phyloP scores from a whole-genome alignment of 2,797 vertebrate genomes.

The Morelia viridis region DNA sequence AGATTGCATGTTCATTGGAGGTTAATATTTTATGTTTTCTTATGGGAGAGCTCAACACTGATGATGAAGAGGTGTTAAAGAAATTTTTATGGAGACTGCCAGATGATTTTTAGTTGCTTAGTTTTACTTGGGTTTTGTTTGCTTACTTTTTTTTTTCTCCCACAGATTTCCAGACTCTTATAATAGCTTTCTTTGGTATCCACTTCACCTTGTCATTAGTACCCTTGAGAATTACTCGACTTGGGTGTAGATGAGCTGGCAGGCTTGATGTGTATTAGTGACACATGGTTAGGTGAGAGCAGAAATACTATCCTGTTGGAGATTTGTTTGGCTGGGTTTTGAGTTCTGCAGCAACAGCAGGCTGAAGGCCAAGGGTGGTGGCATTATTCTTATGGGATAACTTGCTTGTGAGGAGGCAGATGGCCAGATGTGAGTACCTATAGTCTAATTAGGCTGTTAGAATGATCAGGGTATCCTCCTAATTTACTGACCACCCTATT shows the following conservation, averaged over 20 bases:
- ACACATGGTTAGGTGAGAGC: not conserved
- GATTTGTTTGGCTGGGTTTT: not conserved
- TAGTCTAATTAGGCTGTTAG: not conserved
- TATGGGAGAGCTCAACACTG: slow-evolving; percentile 19
- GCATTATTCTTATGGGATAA: not conserved
- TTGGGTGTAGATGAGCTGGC: not conserved
- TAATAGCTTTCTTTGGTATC: not conserved
- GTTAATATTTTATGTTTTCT: slow-evolving; percentile 48
- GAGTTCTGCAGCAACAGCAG: not conserved
- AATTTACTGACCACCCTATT: not conserved
- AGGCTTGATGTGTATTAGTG: not conserved
- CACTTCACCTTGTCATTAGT: not conserved
- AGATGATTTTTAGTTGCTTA: not conserved
- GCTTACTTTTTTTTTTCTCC: not conserved
- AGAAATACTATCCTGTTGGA: not conserved
- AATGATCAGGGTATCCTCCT: not conserved
- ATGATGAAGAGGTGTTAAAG: not conserved
- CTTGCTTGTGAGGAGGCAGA: not conserved
- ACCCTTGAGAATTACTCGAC: not conserved
- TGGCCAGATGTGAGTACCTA: not conserved
- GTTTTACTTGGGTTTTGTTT: not conserved
- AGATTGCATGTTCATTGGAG: slow-evolving; percentile 58
- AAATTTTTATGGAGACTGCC: not conserved
- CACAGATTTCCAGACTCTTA: not conserved
- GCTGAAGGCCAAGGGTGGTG: not conserved